phyloP scores from a whole-genome alignment of 1,140 invertebrate species.

The Gonatopus flavifemur region DNA sequence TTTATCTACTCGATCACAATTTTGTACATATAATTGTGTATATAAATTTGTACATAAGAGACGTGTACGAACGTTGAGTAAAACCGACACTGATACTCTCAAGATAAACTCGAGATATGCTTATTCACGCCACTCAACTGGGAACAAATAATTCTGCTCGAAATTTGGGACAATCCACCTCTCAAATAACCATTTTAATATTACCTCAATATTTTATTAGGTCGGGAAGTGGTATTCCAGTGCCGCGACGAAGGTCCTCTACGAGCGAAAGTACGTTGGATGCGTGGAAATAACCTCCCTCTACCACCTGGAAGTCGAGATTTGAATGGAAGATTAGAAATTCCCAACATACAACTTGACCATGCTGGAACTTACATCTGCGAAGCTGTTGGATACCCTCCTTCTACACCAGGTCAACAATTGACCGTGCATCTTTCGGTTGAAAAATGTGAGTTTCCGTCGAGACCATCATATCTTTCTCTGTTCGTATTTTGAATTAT shows the following conservation, averaged over 20 bases:
- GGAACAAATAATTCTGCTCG: too few species aligned
- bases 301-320: constrained; percentile 73
- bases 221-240: constrained; percentile 87
- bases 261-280: constrained; percentile 76
- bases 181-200: too few species aligned
- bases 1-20: too few species aligned
- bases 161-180: too few species aligned
- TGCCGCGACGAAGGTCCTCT: constrained; percentile 84
- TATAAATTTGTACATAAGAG: too few species aligned
- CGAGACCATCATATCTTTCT: neutral
- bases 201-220: too few species aligned
- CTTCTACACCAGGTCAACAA: constrained; percentile 59
- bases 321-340: constrained; percentile 77
- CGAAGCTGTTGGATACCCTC: constrained; percentile 71
- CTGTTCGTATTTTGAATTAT: constrained; percentile 14
- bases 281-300: constrained; percentile 67
- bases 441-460: constrained; percentile 77
- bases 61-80: too few species aligned
- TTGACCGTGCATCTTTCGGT: constrained; percentile 70
- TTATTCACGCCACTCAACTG: too few species aligned
- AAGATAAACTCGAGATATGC: too few species aligned
- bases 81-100: too few species aligned
- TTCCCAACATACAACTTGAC: constrained; percentile 76
- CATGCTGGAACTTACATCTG: constrained; percentile 82
- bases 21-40: too few species aligned